These are phyloP conservation scores for Galerucella pusilla DNA, from an alignment of 2,888 invertebrate species.

Conservation along the genomic window DNA sequence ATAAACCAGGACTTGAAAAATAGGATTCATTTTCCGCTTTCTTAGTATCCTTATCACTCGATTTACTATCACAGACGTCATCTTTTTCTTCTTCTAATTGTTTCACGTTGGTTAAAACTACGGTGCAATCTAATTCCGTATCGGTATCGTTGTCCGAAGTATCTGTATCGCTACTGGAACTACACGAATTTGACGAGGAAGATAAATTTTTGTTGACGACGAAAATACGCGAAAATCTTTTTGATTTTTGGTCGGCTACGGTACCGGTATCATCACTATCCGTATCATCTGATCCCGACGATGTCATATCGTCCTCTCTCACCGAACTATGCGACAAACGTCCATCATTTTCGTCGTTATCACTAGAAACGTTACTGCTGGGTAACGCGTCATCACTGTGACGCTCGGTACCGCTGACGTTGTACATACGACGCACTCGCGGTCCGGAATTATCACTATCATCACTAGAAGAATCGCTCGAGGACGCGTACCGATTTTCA, in stretches of 20 bases:
- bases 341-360: slow-evolving; percentile 58
- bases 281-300: slow-evolving; percentile 60
- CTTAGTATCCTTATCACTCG: slow-evolving; percentile 34
- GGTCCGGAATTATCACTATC: slow-evolving; percentile 55
- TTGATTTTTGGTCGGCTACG: slow-evolving; percentile 68
- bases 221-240: slow-evolving; percentile 74
- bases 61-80: slow-evolving; percentile 40
- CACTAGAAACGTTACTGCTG: slow-evolving; percentile 60
- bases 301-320: slow-evolving; percentile 61
- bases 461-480: slow-evolving; percentile 63
- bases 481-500: slow-evolving; percentile 70
- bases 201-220: slow-evolving; percentile 73
- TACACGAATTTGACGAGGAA: slow-evolving; percentile 65
- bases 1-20: slow-evolving; percentile 59
- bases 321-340: slow-evolving; percentile 63
- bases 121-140: slow-evolving; percentile 67
- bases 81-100: slow-evolving; percentile 48
- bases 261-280: slow-evolving; percentile 70
- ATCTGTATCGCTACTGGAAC: slow-evolving; percentile 70
- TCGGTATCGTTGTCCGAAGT: slow-evolving; percentile 75
- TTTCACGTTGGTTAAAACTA: slow-evolving; percentile 62
- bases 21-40: slow-evolving; percentile 42
- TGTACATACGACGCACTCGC: slow-evolving; percentile 57
- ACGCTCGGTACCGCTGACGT: slow-evolving; percentile 57
- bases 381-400: slow-evolving; percentile 61